phyloP scores from a whole-genome alignment of 1,140 invertebrate species.

The Streblospio benedicti region DNA sequence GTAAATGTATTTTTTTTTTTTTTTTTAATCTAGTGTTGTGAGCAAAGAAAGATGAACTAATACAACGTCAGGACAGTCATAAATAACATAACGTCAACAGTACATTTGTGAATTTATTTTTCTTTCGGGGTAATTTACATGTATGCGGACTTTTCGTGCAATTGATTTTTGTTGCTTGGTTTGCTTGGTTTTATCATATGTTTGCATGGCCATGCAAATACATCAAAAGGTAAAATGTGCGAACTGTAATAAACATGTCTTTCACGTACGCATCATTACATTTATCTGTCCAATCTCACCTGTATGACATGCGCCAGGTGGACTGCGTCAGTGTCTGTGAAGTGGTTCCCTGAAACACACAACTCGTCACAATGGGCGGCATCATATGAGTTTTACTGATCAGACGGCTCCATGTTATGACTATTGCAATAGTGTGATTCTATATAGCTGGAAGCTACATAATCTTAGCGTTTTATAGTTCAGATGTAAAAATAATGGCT shows the following conservation, averaged over 20 bases:
- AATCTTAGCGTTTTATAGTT: background rate
- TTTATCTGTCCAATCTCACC: too few species aligned
- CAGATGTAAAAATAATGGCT: background rate
- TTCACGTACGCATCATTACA: too few species aligned
- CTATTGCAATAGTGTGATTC: background rate
- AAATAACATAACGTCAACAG: too few species aligned
- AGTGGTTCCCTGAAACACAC: background rate
- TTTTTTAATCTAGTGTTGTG: too few species aligned
- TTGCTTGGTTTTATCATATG: background rate
- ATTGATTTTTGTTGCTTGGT: background rate
- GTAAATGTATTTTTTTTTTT: too few species aligned
- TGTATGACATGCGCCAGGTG: background rate
- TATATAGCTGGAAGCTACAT: background rate
- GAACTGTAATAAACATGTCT: background rate
- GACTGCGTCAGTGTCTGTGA: conserved; percentile 1
- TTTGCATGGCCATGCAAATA: background rate
- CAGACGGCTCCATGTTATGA: background rate
- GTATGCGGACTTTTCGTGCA: background rate
- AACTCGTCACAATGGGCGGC: background rate
- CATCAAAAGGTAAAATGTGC: background rate
- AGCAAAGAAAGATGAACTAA: too few species aligned
- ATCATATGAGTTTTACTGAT: background rate
- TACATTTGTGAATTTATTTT: too few species aligned
- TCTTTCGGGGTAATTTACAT: too few species aligned
- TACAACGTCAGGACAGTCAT: too few species aligned